Base-by-base conservation (phyloP, 2,113 vertebrate genomes). In the Eira barbara region DNA sequence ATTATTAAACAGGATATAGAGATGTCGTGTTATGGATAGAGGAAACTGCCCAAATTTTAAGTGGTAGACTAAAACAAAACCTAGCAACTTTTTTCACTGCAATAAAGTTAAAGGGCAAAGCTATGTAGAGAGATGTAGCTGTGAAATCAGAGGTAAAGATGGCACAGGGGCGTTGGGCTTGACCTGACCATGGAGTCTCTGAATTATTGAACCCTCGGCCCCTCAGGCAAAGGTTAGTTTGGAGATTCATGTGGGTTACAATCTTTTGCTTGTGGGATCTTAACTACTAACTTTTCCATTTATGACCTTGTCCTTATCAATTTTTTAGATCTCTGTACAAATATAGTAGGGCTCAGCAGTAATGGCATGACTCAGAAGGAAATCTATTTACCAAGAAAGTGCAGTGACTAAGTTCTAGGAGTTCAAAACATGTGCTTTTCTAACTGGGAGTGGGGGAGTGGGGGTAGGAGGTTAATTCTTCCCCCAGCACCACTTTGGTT, bases 311-410 rank as follows among this genome's bases (percentile, higher is more conserved):
- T 29, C 76, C 94, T 98, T 99, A 98, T 97, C 97, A 96, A 88
- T 93, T 59, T 97, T 94, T 85, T 91, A 97, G 93, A 95, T 73
- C 52, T 98, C 4, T 96, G 88, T 97, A 97, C 83, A 98, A 98
- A 97, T 98, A 96, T 89, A 98, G 97, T 93, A 97, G 97, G 97
- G 84, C 98, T 98, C 81, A 98, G 93, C 95, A 91, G 97, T 73
- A 74, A 93, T 47, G 27, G 96, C 90, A 94, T 4, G 0, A 98
- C 98, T 98, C 83, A 95, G 94, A 98, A 98, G 96, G 89, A 93
- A 97, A 42, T 98, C 98, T 98, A 80, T 97, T 98, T 98, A 98
- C 98, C 81, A 0, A 95, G 93, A 85, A 89, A 17, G 1, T 83
- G 29, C 96, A 83, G 78, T 98, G 97, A 98, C 97, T 98, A 97